Conservation (phyloP, 2,888 invertebrate species). For the Stenurella melanura region DNA sequence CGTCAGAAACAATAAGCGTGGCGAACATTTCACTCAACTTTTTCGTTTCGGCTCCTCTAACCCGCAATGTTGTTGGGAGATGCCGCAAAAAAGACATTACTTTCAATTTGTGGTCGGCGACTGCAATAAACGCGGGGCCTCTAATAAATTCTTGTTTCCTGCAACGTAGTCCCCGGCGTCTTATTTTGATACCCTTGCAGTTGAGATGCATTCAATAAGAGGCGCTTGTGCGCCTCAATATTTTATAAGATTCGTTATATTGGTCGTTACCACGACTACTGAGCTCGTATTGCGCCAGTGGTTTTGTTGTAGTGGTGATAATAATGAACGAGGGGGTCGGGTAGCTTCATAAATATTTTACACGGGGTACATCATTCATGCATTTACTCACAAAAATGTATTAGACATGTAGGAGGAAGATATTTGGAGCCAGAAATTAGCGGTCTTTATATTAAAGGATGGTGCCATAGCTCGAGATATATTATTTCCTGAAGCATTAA, state of each 20-base stretch:
- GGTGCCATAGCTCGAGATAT: too few species aligned
- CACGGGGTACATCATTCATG: too few species aligned
- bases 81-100: conserved; percentile 63
- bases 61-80: conserved; percentile 18
- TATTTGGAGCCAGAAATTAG: too few species aligned
- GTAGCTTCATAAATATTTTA: background rate
- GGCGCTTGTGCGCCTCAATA: conserved; percentile 7
- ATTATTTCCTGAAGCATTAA: too few species aligned
- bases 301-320: background rate
- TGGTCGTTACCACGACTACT: background rate
- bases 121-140: conserved; percentile 64
- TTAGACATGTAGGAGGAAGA: too few species aligned
- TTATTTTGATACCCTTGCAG: conserved; percentile 51
- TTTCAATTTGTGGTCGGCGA: conserved; percentile 68
- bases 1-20: conserved; percentile 66
- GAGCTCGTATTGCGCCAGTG: background rate
- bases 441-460: too few species aligned
- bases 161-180: conserved; percentile 52
- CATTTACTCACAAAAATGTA: too few species aligned
- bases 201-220: conserved; percentile 49
- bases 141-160: conserved; percentile 66
- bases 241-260: conserved; percentile 28
- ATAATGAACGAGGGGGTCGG: too few species aligned
- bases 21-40: conserved; percentile 62
- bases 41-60: conserved; percentile 43